Evolutionary conservation across 2,888 invertebrate species (phyloP).

Genomic region (Eupithecia tripunctaria): DNA sequence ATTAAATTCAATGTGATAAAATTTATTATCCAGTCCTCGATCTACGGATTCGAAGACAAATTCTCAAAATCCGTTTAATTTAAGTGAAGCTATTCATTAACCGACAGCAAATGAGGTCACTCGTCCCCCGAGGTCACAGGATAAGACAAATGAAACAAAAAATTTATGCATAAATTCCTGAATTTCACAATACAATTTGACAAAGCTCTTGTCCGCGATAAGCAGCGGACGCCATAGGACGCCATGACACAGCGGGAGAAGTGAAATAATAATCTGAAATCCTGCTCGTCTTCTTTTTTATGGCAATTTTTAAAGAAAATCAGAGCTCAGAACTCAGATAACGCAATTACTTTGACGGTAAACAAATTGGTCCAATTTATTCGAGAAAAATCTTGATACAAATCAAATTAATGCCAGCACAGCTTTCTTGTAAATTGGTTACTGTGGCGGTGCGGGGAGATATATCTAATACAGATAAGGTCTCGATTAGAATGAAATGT

Average conservation of each 20-base stretch:
- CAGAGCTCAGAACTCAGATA: conserved; percentile 37
- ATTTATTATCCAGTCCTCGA: neutral
- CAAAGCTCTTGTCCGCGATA: conserved; percentile 13
- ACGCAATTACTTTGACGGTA: conserved; percentile 44
- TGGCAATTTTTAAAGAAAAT: conserved; percentile 9
- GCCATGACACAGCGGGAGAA: conserved; percentile 2
- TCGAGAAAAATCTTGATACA: conserved; percentile 41
- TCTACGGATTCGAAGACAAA: conserved; percentile 13
- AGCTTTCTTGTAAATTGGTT: conserved; percentile 33
- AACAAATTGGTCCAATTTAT: conserved; percentile 47
- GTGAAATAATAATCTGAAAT: neutral
- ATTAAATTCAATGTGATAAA: neutral
- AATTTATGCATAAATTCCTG: conserved; percentile 31
- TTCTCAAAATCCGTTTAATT: conserved; percentile 4
- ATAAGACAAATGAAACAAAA: conserved; percentile 24
- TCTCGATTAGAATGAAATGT: conserved; percentile 6
- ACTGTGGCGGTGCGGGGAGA: neutral
- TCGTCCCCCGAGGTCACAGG: conserved; percentile 10
- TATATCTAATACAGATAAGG: neutral
- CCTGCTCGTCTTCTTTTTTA: conserved; percentile 9
- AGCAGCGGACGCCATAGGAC: neutral
- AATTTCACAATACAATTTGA: conserved; percentile 35
- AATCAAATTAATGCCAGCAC: conserved; percentile 42
- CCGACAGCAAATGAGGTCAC: conserved; percentile 23
- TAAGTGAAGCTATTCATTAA: conserved; percentile 17